Conservation (phyloP, 2,888 invertebrate genomes). For the Rhingia rostrata region DNA sequence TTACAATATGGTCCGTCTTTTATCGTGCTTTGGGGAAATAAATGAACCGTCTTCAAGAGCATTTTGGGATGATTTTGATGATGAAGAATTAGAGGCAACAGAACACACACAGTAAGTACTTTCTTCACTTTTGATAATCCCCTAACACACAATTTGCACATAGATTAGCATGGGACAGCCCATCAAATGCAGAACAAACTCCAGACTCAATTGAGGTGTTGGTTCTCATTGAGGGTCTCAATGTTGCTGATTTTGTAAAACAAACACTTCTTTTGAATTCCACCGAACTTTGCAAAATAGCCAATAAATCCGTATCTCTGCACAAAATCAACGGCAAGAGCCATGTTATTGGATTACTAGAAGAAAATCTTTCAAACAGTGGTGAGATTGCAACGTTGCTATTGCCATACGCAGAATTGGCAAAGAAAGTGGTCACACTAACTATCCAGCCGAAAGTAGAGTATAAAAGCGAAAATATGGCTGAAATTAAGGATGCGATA, state of each 20-base stretch:
- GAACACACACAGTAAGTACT: slow-evolving; percentile 76
- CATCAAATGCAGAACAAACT: slow-evolving; percentile 31
- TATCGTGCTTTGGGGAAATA: slow-evolving; percentile 81
- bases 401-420: slow-evolving; percentile 77
- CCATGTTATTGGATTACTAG: slow-evolving; percentile 77
- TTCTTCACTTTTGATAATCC: neutral
- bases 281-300: slow-evolving; percentile 77
- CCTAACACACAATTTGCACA: neutral
- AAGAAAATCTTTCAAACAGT: slow-evolving; percentile 80
- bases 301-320: slow-evolving; percentile 61
- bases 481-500: slow-evolving; percentile 77
- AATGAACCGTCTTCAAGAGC: slow-evolving; percentile 82
- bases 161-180: slow-evolving; percentile 58
- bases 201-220: slow-evolving; percentile 77
- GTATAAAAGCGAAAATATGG: slow-evolving; percentile 80
- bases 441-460: slow-evolving; percentile 80
- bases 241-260: slow-evolving; percentile 78
- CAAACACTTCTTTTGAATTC: slow-evolving; percentile 76
- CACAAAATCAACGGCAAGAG: slow-evolving; percentile 60
- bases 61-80: slow-evolving; percentile 82
- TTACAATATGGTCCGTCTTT: slow-evolving; percentile 77
- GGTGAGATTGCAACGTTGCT: slow-evolving; percentile 79
- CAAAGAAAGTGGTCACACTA: slow-evolving; percentile 79
- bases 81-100: slow-evolving; percentile 77
- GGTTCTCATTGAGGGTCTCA: slow-evolving; percentile 79